Evolutionary conservation across 2,797 vertebrate genomes (phyloP).

Genomic region (Muscicapa comitata): DNA sequence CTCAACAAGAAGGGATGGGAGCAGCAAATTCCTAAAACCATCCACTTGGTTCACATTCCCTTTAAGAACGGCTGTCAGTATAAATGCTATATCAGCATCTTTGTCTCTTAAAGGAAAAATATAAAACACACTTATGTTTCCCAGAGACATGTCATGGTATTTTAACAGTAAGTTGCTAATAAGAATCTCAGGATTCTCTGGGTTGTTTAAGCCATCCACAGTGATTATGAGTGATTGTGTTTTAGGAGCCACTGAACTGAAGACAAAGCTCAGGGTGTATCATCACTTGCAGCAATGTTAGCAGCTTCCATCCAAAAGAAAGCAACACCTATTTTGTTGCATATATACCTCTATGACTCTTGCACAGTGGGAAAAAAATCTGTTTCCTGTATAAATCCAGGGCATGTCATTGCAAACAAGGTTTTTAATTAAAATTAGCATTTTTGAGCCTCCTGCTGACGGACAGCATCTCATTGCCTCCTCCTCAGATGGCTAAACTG

Average conservation of each 20-base stretch:
- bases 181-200: background rate
- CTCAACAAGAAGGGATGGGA: background rate
- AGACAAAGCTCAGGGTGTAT: background rate
- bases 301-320: background rate
- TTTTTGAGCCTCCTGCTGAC: constrained; percentile 39
- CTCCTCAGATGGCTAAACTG: constrained; percentile 37
- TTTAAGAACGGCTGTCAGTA: background rate
- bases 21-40: background rate
- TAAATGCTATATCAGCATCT: background rate
- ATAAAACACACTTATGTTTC: background rate
- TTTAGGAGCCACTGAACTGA: background rate
- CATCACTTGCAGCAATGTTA: background rate
- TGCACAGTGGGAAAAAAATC: background rate
- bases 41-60: background rate
- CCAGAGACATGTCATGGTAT: background rate
- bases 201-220: background rate
- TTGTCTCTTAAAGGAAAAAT: background rate
- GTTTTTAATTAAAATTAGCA: constrained; percentile 53
- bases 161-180: constrained; percentile 7
- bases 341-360: background rate
- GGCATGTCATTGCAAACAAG: constrained; percentile 24
- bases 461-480: background rate
- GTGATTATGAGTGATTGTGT: background rate
- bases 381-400: background rate
- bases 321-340: background rate